Evolutionary conservation across 2,797 vertebrate genomes (phyloP).

Genomic region (Alca torda): DNA sequence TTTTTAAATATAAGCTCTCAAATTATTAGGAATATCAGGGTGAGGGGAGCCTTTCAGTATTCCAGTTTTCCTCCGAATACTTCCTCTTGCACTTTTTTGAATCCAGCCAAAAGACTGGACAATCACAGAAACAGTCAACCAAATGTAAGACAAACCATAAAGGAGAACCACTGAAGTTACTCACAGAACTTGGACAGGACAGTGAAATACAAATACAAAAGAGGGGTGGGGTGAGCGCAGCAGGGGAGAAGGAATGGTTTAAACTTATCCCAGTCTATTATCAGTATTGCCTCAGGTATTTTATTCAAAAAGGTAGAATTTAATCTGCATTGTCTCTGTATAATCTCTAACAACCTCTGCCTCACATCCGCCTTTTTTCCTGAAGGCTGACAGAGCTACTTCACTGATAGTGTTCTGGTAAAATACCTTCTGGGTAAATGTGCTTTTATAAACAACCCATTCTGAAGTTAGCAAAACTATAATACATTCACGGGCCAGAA

Average conservation of each 20-base stretch:
- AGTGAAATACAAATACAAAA: background rate
- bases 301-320: constrained; percentile 12
- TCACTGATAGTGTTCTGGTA: background rate
- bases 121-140: background rate
- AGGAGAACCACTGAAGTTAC: background rate
- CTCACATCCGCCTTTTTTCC: background rate
- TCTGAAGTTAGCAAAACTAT: background rate
- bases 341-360: constrained; percentile 16
- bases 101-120: background rate
- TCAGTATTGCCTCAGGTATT: background rate
- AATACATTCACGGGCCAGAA: background rate
- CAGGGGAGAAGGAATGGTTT: background rate
- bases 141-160: background rate
- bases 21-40: background rate
- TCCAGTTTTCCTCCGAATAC: background rate
- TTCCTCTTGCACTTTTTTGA: background rate
- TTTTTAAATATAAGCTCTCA: background rate
- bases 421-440: background rate
- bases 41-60: background rate
- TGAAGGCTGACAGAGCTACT: constrained; percentile 8
- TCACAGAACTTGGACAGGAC: background rate
- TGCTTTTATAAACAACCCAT: background rate
- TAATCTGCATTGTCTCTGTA: background rate
- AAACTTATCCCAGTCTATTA: background rate
- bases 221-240: background rate